Evolutionary conservation across 2,113 vertebrate species (phyloP), one percentile per base, ranked within the genome.

Genomic region (Hemicordylus capensis): DNA sequence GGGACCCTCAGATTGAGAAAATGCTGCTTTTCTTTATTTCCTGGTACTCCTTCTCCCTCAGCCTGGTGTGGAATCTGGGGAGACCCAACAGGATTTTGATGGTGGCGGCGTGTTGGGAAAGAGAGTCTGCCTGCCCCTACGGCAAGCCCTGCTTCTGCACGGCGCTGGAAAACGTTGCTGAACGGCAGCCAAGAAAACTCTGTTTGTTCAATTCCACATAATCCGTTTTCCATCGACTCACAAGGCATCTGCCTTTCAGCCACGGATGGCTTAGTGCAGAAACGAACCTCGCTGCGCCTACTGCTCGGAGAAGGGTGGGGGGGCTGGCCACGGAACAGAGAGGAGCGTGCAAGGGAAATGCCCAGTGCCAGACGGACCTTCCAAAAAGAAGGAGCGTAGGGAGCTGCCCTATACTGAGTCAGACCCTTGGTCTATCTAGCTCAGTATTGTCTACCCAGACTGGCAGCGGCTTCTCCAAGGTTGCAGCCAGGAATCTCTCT

Each of bases 191-290:
- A 90, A 92, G 91, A 84, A 78, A 88, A 80, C 5, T 4, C 93
- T 80, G 92, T 83, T 94, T 87, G 93, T 85, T 94, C 90, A 91
- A 88, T 92, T 88, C 81, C 76, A 0, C 75, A 75, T 84, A 89
- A 91, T 95, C 94, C 89, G 89, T 92, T 94, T 91, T 91, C 91
- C 90, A 92, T 89, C 76, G 80, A 86, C 90, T 88, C 77, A 89
- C 88, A 88, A 93, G 88, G 87, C 90, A 87, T 92, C 87, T 90
- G 94, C 78, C 91, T 93, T 90, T 89, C 83, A 87, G 46, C 88
- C 88, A 70, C 76, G 58, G 89, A 92, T 92, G 92, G 93, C 89
- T 88, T 85, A 89, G 92, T 87, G 90, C 39, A 31, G 86, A 88
- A 88, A 89, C 22, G 58, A 83, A 77, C 44, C 77, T 73, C 61